A percentile compares a stretch with the other conserved stretches of the same genome.
phyloP scores from a whole-genome alignment of 2,113 vertebrate genomes.

The Hippocampus barbouri region DNA sequence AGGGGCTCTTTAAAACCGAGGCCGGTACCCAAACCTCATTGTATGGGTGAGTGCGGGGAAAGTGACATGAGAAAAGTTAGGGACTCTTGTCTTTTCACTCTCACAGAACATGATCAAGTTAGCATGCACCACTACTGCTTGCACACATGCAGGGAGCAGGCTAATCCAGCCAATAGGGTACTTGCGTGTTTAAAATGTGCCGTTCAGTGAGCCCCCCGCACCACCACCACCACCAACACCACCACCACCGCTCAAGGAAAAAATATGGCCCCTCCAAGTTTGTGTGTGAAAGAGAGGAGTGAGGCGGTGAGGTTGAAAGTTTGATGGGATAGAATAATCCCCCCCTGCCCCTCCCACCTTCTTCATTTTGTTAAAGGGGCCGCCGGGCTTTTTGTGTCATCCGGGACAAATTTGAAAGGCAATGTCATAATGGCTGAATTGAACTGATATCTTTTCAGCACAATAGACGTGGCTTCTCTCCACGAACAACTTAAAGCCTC shows the following conservation, averaged over 20 bases:
- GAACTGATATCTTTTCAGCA: constrained; percentile 75
- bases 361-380: constrained; percentile 82
- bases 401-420: constrained; percentile 74
- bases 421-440: constrained; percentile 76
- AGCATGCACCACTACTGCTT: constrained; percentile 92
- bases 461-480: constrained; percentile 75
- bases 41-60: constrained; percentile 37
- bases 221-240: background rate
- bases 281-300: constrained; percentile 76
- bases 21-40: constrained; percentile 78
- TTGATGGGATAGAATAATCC: constrained; percentile 84
- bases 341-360: constrained; percentile 42
- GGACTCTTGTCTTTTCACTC: constrained; percentile 87
- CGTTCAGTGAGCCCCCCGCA: constrained; percentile 70
- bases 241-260: constrained; percentile 28
- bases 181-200: constrained; percentile 87
- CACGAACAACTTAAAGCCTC: constrained; percentile 70
- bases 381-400: constrained; percentile 72
- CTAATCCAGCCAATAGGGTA: constrained; percentile 93
- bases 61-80: constrained; percentile 99
- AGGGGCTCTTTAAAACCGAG: constrained; percentile 88
- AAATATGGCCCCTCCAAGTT: constrained; percentile 80
- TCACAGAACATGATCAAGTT: constrained; percentile 98
- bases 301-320: constrained; percentile 77
- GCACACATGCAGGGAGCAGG: constrained; percentile 73